Percentiles rank a stretch among this genome's conserved stretches.
Evolutionary conservation across 2,888 invertebrate species (phyloP).

Genomic region (Sialis fuliginosa): DNA sequence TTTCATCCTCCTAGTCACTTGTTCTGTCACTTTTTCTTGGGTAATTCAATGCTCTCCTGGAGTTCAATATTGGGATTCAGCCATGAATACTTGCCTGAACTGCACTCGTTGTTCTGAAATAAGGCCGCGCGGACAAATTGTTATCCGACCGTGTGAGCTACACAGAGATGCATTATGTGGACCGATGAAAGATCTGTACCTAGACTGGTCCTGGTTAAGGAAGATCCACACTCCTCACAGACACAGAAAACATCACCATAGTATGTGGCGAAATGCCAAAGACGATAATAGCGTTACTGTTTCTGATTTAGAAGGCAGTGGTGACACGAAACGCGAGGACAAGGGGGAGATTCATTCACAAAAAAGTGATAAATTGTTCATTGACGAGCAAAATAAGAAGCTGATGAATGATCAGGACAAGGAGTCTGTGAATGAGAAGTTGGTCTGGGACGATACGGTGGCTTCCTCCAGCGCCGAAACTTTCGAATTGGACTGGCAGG

Average conservation of each 20-base stretch:
- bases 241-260: constrained; percentile 12
- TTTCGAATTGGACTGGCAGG: constrained; percentile 54
- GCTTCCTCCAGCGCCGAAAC: constrained; percentile 22
- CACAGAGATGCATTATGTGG: constrained; percentile 62
- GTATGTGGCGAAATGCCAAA: constrained; percentile 3
- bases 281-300: neutral
- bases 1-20: constrained; percentile 5
- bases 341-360: neutral
- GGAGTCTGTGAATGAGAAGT: neutral
- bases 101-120: constrained; percentile 50
- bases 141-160: constrained; percentile 52
- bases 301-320: neutral
- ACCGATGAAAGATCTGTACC: constrained; percentile 33
- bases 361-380: neutral
- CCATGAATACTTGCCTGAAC: constrained; percentile 42
- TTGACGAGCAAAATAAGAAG: neutral
- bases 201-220: constrained; percentile 10
- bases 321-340: constrained; percentile 1
- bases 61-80: constrained; percentile 51
- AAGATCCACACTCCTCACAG: constrained; percentile 4
- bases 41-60: constrained; percentile 26
- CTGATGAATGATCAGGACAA: neutral
- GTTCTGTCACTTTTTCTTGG: constrained; percentile 12
- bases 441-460: constrained; percentile 3
- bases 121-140: constrained; percentile 29